These are phyloP conservation scores for Hypsopygia costalis DNA, from an alignment of 2,888 invertebrate genomes.

Conservation along the genomic window DNA sequence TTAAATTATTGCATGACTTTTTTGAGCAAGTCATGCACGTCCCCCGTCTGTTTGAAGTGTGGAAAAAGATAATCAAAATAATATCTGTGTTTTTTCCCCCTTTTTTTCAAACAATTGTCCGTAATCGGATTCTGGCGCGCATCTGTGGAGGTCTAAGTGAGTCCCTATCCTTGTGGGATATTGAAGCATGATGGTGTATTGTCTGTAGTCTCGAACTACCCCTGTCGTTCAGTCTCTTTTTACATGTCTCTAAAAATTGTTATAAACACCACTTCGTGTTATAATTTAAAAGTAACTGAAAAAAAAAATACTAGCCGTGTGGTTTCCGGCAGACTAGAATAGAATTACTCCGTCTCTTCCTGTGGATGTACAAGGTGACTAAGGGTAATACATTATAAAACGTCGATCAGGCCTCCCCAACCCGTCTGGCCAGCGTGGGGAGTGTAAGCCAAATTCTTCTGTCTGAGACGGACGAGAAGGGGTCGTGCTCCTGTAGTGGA, in stretches of 20 bases:
- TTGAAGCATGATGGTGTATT: constrained; percentile 39
- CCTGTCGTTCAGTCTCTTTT: constrained; percentile 20
- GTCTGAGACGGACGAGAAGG: too few relatives aligned
- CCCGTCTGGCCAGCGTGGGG: too few relatives aligned
- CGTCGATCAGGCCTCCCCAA: too few relatives aligned
- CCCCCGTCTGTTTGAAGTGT: constrained; percentile 12
- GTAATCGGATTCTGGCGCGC: constrained; percentile 73
- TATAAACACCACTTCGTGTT: constrained; percentile 1
- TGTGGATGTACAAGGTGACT: too few relatives aligned
- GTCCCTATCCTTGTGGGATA: constrained; percentile 42
- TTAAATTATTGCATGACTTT: constrained; percentile 30
- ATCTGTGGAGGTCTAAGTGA: constrained; percentile 77
- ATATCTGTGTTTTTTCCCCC: constrained; percentile 65
- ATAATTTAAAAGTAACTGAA: too few relatives aligned
- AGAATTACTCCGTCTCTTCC: too few relatives aligned
- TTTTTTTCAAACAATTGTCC: constrained; percentile 67
- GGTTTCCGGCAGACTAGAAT: too few relatives aligned
- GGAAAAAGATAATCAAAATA: constrained; percentile 35
- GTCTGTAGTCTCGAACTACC: constrained; percentile 19
- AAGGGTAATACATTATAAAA: too few relatives aligned
- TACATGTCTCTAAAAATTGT: constrained; percentile 2
- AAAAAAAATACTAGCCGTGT: too few relatives aligned
- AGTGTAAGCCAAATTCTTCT: too few relatives aligned
- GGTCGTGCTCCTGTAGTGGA: too few relatives aligned
- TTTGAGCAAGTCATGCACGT: constrained; percentile 39